phyloP scores from a whole-genome alignment of 1,140 invertebrate species.

The Coptotermes formosanus region DNA sequence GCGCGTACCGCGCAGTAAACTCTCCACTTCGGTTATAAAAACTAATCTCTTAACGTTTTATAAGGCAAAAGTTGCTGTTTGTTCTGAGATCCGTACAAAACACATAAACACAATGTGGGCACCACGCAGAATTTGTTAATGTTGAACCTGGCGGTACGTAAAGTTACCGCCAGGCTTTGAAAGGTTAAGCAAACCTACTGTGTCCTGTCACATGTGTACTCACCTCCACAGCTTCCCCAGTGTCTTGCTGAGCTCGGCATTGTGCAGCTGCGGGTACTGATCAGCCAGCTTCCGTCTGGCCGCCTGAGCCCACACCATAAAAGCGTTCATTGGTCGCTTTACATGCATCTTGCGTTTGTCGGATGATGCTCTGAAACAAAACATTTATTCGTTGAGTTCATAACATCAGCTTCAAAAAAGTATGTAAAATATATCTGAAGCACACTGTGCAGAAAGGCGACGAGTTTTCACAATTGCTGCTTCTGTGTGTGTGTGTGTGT shows the following conservation, averaged over 20 bases:
- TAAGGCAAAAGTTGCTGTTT: no score
- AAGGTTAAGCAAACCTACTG: no score
- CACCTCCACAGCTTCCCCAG: slow-evolving; percentile 91
- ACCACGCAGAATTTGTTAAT: no score
- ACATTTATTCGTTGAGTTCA: background rate
- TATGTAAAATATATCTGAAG: background rate
- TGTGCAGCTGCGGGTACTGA: slow-evolving; percentile 89
- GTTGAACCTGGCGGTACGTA: no score
- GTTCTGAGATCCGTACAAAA: no score
- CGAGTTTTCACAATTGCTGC: background rate
- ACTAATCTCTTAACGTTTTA: no score
- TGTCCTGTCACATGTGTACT: slow-evolving; percentile 39
- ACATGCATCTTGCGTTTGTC: slow-evolving; percentile 64
- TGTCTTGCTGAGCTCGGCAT: slow-evolving; percentile 90
- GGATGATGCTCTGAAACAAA: slow-evolving; percentile 26
- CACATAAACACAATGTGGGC: no score
- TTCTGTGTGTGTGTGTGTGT: no score
- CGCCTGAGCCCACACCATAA: slow-evolving; percentile 95
- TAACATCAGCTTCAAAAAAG: background rate
- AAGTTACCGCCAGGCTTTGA: no score
- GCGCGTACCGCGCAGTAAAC: no score
- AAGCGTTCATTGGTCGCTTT: slow-evolving; percentile 92
- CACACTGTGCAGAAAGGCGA: background rate
- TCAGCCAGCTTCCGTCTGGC: slow-evolving; percentile 82
- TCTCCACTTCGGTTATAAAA: no score